Percentiles rank a stretch among this genome's conserved stretches.
Evolutionary conservation across 2,888 invertebrate genomes (phyloP).

Genomic region (Mythimna albipuncta): DNA sequence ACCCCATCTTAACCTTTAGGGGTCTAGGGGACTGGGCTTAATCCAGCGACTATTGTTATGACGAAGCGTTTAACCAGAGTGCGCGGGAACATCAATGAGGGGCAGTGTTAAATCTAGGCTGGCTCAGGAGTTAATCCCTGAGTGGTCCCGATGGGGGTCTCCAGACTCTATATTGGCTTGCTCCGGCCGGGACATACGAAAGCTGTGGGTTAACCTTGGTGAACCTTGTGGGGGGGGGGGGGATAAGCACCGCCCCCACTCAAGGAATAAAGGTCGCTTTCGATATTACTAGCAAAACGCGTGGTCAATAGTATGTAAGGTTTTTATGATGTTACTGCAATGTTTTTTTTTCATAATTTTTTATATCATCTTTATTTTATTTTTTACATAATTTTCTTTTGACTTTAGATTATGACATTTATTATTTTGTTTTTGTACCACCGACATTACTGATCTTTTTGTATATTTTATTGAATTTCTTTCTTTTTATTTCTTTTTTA

Average conservation of each 20-base stretch:
- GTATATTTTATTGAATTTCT: too few relatives aligned
- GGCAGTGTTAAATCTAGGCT: not conserved
- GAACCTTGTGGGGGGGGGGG: not conserved
- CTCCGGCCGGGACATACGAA: not conserved
- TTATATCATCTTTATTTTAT: too few relatives aligned
- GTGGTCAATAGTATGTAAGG: too few relatives aligned
- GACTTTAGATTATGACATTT: too few relatives aligned
- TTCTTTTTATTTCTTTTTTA: too few relatives aligned
- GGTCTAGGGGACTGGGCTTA: not conserved
- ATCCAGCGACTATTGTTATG: not conserved
- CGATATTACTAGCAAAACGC: not conserved
- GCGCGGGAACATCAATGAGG: not conserved
- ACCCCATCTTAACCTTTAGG: not conserved
- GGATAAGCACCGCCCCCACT: not conserved
- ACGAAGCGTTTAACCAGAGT: not conserved
- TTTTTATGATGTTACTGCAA: too few relatives aligned
- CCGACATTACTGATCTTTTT: too few relatives aligned
- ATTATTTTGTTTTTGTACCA: too few relatives aligned
- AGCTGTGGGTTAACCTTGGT: slow-evolving; percentile 11
- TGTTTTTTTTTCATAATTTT: too few relatives aligned
- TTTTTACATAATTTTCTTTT: too few relatives aligned
- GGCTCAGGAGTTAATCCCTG: not conserved
- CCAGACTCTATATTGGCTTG: not conserved
- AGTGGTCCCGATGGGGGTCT: not conserved
- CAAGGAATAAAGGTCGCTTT: accelerated